phyloP scores from a whole-genome alignment of 2,888 invertebrate genomes.

The Calameuta pallipes region DNA sequence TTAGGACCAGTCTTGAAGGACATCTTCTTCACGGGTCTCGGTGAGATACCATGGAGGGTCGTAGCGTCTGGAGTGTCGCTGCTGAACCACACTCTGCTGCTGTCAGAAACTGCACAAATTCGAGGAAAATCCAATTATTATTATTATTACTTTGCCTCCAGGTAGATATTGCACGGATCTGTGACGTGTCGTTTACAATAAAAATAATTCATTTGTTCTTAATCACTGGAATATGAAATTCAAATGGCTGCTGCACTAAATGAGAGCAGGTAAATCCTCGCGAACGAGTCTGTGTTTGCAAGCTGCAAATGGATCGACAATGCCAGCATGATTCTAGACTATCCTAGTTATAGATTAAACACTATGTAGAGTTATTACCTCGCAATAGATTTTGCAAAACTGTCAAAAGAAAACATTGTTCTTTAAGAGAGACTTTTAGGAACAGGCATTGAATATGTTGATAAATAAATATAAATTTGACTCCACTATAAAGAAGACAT shows the following conservation, averaged over 20 bases:
- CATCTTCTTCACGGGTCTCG: slow-evolving; percentile 77
- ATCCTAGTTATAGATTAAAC: slow-evolving; percentile 40
- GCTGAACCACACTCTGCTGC: slow-evolving; percentile 71
- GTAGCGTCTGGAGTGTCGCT: slow-evolving; percentile 60
- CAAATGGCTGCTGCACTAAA: not conserved
- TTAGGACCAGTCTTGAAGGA: slow-evolving; percentile 73
- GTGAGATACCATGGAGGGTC: slow-evolving; percentile 71
- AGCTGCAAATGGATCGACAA: slow-evolving; percentile 9
- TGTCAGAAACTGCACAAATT: slow-evolving; percentile 54
- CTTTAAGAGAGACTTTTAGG: not conserved
- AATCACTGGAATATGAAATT: not conserved
- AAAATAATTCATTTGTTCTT: slow-evolving; percentile 19
- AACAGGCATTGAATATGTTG: not conserved
- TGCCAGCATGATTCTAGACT: slow-evolving; percentile 12
- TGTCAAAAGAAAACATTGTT: slow-evolving; percentile 46
- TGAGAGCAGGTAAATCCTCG: not conserved
- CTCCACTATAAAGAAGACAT: not conserved
- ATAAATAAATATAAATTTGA: not conserved
- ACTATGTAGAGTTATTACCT: slow-evolving; percentile 50
- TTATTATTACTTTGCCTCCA: not conserved
- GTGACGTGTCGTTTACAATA: not conserved
- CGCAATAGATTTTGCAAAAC: slow-evolving; percentile 59
- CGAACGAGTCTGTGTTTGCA: slow-evolving; percentile 23
- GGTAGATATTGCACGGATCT: not conserved
- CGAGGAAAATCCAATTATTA: not conserved